Conservation (phyloP, 2,888 invertebrate genomes). For the Elysia crispata region DNA sequence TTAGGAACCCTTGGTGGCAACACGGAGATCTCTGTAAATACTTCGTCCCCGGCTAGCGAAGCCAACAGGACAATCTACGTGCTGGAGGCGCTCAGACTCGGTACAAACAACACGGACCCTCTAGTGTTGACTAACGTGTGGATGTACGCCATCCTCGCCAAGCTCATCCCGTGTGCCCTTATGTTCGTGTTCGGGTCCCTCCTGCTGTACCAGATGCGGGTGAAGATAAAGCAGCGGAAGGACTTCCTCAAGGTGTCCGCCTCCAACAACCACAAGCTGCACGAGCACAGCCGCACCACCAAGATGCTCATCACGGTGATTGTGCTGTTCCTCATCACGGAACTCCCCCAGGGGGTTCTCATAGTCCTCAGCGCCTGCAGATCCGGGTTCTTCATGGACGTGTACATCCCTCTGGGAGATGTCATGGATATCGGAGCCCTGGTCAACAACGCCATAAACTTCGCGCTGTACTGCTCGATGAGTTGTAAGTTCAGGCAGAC, state of each 20-base stretch:
- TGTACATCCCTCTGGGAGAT: conserved; percentile 83
- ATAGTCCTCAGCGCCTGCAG: conserved; percentile 87
- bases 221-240: conserved; percentile 64
- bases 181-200: conserved; percentile 83
- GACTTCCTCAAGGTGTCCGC: conserved; percentile 67
- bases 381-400: conserved; percentile 82
- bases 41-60: not conserved
- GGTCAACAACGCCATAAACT: conserved; percentile 94
- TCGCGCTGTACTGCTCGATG: conserved; percentile 95
- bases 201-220: conserved; percentile 72
- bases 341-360: conserved; percentile 87
- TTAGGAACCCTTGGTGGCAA: not conserved
- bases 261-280: conserved; percentile 62
- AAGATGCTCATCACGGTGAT: conserved; percentile 91
- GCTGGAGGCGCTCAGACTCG: conserved; percentile 61
- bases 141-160: conserved; percentile 94
- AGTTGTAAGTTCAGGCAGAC: conserved; percentile 90
- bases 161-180: conserved; percentile 91
- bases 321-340: conserved; percentile 90
- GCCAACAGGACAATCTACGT: conserved; percentile 61
- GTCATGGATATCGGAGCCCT: conserved; percentile 94
- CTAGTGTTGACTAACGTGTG: conserved; percentile 84
- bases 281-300: conserved; percentile 85
- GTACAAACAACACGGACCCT: conserved; percentile 61
- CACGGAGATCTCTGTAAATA: not conserved